Base-by-base conservation (phyloP, 2,888 invertebrate species). In the Sinopyrophorus schimmeli region DNA sequence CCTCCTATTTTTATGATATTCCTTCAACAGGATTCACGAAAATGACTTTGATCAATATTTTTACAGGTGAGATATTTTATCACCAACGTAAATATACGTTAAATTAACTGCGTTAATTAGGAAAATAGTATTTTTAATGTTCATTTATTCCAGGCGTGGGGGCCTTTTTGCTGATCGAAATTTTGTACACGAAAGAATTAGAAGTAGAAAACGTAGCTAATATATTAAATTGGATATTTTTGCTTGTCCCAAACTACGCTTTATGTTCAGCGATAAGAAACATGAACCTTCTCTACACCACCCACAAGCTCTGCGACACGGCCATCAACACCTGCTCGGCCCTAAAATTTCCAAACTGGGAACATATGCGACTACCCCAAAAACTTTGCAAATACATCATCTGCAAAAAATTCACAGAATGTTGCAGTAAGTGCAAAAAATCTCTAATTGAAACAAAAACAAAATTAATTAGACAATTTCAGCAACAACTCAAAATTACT, bases 21-120 rank as follows among this genome's bases (percentile, higher is more conserved):
- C 86, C 91, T 0, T 82, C 91, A 0, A 78, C 85, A 1, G 91
- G 90, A 5, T 89, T 85, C 68, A 85, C 86, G 0, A 77, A 84
- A 57, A 76, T 87, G 61, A 83, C 84, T 23, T 81, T 90, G 61
- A 71, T 86, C 24, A 88, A 87, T 62, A 78, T 87, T 6, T 76
- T 91, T 43, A 77, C 85, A 48, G 91, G 89, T 87, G n/a, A n/a
- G n/a, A n/a, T n/a, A n/a, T n/a, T n/a, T n/a, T n/a, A n/a, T n/a
- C n/a, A n/a, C n/a, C n/a, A n/a, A n/a, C n/a, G n/a, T n/a, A n/a
- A n/a, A n/a, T n/a, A n/a, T n/a, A 74, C 74, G 14, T 42, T 18
- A 47, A 52, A 26, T 20, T 18, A n/a, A 31, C 10, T n/a, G 12
- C 14, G 14, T 9, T 16, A 9, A 15, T 5, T 17, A 14, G 15